Evolutionary conservation across 2,113 vertebrate genomes (phyloP), one percentile per base, ranked within the genome.

Genomic region (Siniperca chuatsi): DNA sequence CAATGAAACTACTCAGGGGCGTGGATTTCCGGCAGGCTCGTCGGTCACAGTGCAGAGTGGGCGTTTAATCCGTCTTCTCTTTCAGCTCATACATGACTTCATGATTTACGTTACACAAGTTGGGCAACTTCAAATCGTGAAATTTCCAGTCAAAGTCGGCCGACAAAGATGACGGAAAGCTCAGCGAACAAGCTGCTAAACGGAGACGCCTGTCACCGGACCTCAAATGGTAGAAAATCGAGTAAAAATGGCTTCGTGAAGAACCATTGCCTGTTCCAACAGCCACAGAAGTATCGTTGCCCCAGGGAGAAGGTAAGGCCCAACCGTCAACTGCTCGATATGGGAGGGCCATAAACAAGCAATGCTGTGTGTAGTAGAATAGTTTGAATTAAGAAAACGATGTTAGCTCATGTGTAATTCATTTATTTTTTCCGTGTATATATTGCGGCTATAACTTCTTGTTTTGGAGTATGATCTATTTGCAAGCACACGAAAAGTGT

Each of bases 171-270:
- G 96, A 95, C 94, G 13, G 93, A 95, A 84, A 93, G 93, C 90
- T 93, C 93, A 8, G 20, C 92, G 10, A 95, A 87, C 88, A 96
- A 95, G 85, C 82, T 93, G 68, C 65, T 92, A 1, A 95, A 94
- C 79, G 95, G 95, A 12, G 94, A 95, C 37, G 62, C 66, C 79
- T 93, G 94, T 76, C 94, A 90, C 66, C 90, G 88, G 64, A 82
- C 88, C 15, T 64, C 90, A 0, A 93, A 86, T 21, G 94, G 91
- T 0, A 94, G 82, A 69, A 95, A 90, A 57, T 2, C 84, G 37
- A 79, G 52, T 33, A 92, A 91, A 90, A 96, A 96, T 93, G 95
- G 94, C 89, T 95, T 94, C 89, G 93, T 94, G 87, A 96, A 95
- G 89, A 95, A 80, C 88, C 93, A 92, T 82, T 92, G 92, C 75